A percentile compares a stretch with the other conserved stretches of the same genome.
These are phyloP conservation scores for Ataeniobius toweri DNA, from an alignment of 2,797 vertebrate genomes.

Conservation along the genomic window DNA sequence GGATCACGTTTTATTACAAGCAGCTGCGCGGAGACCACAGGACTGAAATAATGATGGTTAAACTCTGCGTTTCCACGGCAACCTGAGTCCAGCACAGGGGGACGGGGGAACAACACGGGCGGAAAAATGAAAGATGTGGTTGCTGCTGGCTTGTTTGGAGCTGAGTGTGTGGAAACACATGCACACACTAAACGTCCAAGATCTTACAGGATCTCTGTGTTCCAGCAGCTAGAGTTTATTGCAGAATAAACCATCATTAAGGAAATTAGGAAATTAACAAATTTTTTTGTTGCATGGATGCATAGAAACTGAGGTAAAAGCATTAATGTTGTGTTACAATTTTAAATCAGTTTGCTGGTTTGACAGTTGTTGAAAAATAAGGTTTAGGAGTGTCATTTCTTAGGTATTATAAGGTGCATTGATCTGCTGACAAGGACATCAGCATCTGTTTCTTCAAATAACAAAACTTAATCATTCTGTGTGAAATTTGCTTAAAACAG, in stretches of 20 bases:
- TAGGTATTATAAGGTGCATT: too few species aligned
- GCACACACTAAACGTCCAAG: not conserved
- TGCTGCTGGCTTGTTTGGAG: conserved; percentile 21
- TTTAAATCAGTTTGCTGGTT: not conserved
- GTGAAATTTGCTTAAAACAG: not conserved
- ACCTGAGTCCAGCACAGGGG: conserved; percentile 20
- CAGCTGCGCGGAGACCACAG: conserved; percentile 57
- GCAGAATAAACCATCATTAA: conserved; percentile 5
- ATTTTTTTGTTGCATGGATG: not conserved
- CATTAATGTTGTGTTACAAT: not conserved
- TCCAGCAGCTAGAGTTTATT: conserved; percentile 3
- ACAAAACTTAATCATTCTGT: not conserved
- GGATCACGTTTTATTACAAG: conserved; percentile 48
- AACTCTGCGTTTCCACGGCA: conserved; percentile 43
- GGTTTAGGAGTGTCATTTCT: not conserved
- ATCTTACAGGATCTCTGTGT: conserved; percentile 20
- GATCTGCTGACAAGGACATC: not conserved
- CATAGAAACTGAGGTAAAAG: not conserved
- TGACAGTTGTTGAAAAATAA: too few species aligned
- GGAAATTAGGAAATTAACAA: conserved; percentile 1
- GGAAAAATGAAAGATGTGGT: conserved; percentile 50
- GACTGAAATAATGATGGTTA: conserved; percentile 35
- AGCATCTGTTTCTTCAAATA: not conserved
- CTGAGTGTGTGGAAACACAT: conserved; percentile 25
- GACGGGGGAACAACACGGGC: conserved; percentile 38